phyloP scores from a whole-genome alignment of 1,140 invertebrate genomes.

The Dinoponera quadriceps region DNA sequence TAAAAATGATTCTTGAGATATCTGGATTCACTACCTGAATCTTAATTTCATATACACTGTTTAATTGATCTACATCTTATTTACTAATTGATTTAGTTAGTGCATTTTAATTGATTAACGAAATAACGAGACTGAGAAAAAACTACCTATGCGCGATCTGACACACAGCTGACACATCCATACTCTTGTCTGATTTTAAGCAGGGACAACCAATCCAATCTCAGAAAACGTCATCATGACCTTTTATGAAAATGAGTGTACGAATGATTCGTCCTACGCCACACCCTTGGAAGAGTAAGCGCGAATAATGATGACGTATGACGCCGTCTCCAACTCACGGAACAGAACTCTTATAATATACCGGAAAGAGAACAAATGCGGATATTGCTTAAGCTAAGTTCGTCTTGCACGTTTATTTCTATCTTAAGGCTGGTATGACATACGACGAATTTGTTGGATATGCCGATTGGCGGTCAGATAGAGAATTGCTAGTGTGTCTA shows the following conservation, averaged over 20 bases:
- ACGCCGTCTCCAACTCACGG: too few species aligned
- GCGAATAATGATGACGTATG: slow-evolving; percentile 18
- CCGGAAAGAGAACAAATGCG: too few species aligned
- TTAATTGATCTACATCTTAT: background rate
- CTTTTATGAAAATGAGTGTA: slow-evolving; percentile 51
- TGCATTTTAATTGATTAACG: slow-evolving; percentile 1
- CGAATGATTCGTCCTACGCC: slow-evolving; percentile 5
- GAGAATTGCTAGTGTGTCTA: too few species aligned
- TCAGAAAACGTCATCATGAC: slow-evolving; percentile 19
- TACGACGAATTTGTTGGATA: too few species aligned
- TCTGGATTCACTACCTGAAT: too few species aligned
- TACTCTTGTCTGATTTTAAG: slow-evolving; percentile 32
- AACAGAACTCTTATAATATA: too few species aligned
- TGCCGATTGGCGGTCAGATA: too few species aligned
- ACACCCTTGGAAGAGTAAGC: slow-evolving; percentile 21
- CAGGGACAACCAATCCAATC: slow-evolving; percentile 32
- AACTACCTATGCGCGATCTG: background rate
- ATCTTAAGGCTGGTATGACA: too few species aligned
- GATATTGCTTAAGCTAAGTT: too few species aligned
- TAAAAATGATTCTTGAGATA: too few species aligned
- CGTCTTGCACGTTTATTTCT: too few species aligned
- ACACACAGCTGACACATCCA: background rate
- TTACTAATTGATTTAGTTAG: background rate
- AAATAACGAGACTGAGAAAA: background rate
- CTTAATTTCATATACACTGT: too few species aligned